Percentiles rank a stretch among this genome's conserved stretches.
phyloP scores from a whole-genome alignment of 2,888 invertebrate genomes.

The Deroplatys truncata region DNA sequence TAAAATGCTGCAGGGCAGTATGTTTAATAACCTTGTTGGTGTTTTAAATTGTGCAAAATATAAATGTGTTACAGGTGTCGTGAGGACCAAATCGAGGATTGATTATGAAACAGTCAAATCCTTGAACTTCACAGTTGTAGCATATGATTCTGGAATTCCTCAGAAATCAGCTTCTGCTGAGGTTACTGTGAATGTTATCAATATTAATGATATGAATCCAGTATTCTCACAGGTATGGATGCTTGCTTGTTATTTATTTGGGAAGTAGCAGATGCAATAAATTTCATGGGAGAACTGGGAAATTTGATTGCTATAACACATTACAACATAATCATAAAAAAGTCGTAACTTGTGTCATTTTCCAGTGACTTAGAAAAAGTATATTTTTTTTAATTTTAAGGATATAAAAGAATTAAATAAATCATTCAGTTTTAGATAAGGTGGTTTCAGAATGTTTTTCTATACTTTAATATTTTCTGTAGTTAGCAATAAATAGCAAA shows the following conservation, averaged over 20 bases:
- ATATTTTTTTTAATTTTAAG: not conserved
- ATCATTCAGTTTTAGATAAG: too few relatives aligned
- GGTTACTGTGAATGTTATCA: conserved; percentile 71
- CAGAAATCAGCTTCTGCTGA: conserved; percentile 73
- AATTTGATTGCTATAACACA: too few relatives aligned
- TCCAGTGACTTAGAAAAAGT: not conserved
- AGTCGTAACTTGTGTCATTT: not conserved
- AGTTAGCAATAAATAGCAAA: too few relatives aligned
- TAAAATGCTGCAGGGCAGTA: too few relatives aligned
- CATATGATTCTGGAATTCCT: conserved; percentile 84
- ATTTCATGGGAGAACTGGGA: too few relatives aligned
- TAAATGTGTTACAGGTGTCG: conserved; percentile 54
- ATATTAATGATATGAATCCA: conserved; percentile 86
- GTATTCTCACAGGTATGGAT: conserved; percentile 57
- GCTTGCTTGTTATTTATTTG: conserved; percentile 27
- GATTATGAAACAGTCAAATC: conserved; percentile 78
- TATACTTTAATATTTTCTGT: not conserved
- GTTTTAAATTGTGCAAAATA: too few relatives aligned
- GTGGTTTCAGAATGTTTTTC: not conserved
- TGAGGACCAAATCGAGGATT: conserved; percentile 70
- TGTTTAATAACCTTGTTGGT: too few relatives aligned
- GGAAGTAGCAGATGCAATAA: not conserved
- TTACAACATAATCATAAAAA: not conserved
- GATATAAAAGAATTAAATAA: too few relatives aligned
- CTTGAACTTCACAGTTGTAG: conserved; percentile 74